Evolutionary conservation across 2,888 invertebrate genomes (phyloP), one percentile per base, ranked within the genome.

Genomic region (Calephelis perditalis): DNA sequence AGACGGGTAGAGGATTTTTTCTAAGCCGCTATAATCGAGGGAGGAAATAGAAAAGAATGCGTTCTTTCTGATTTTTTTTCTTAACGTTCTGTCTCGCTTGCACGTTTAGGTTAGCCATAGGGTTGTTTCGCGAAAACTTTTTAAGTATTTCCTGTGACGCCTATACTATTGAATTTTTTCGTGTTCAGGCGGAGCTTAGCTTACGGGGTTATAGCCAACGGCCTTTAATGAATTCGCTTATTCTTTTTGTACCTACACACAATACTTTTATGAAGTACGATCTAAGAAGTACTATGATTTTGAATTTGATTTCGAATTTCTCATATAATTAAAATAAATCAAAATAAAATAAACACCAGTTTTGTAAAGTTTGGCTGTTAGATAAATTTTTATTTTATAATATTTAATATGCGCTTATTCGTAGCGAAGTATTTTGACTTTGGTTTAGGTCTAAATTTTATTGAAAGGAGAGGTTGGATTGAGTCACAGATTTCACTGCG

Each of bases 31-130:
- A 84, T 85, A 83, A 85, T 84, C 79, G 76, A 84, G 87, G 88
- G 89, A 89, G 89, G 88, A 89, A 88, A 83, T 89, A 86, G 80
- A 89, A 88, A 89, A 87, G 87, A 89, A 89, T 85, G 81, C 78
- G 78, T 82, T 89, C 89, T 89, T 89, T 88, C 81, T 81, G 82
- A 86, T 89, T 90, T 90, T 72, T 68, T 90, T 88, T 86, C 86
- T 87, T 85, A 79, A 73, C 78, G 73, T 58, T 68, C 73, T 65
- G 75, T 86, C 89, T 82, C 88, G 80, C 85, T 88, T 80, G 81
- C 81, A 73, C 86, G 73, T 65, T 62, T 3, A 52, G 58, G 43
- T 10, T 56, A 61, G 43, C 69, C 70, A 72, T 84, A 71, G 69
- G 63, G 72, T 67, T 69, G 74, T 87, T 75, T 77, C 87, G 71